Percentiles rank a stretch among this genome's conserved stretches.
Evolutionary conservation across 2,888 invertebrate species (phyloP).

Genomic region (Lasioglossum pauxillum): DNA sequence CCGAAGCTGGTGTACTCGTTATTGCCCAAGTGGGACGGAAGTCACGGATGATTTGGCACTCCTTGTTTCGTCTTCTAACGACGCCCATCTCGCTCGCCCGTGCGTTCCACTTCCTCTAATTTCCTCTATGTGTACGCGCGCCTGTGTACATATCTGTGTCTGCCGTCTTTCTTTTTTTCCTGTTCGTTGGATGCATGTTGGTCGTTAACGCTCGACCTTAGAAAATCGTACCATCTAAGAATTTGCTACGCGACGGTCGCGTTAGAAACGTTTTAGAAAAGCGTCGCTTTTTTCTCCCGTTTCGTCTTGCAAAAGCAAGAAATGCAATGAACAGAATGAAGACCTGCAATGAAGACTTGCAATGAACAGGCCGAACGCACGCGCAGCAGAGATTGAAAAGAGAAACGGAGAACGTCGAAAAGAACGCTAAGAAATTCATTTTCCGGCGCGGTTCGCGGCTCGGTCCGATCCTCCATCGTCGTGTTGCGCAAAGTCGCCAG

Average conservation of each 20-base stretch:
- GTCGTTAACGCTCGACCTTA: background rate
- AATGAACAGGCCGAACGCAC: background rate
- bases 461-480: constrained; percentile 63
- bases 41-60: constrained; percentile 66
- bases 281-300: background rate
- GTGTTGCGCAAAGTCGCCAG: background rate
- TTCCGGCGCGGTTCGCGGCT: constrained; percentile 6
- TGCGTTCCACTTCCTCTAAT: constrained; percentile 18
- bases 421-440: constrained; percentile 28
- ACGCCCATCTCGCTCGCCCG: constrained; percentile 32
- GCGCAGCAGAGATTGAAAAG: background rate
- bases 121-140: background rate
- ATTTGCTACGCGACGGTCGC: background rate
- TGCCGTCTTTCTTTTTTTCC: background rate
- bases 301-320: background rate
- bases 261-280: constrained; percentile 2
- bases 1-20: constrained; percentile 49
- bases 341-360: too few relatives aligned
- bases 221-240: background rate
- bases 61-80: constrained; percentile 47
- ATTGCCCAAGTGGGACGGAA: constrained; percentile 76
- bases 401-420: background rate
- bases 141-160: too few relatives aligned
- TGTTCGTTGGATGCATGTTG: background rate
- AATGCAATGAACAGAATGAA: too few relatives aligned